These are phyloP conservation scores for Epinephelus awoara DNA, from an alignment of 2,797 vertebrate genomes.

Conservation along the genomic window DNA sequence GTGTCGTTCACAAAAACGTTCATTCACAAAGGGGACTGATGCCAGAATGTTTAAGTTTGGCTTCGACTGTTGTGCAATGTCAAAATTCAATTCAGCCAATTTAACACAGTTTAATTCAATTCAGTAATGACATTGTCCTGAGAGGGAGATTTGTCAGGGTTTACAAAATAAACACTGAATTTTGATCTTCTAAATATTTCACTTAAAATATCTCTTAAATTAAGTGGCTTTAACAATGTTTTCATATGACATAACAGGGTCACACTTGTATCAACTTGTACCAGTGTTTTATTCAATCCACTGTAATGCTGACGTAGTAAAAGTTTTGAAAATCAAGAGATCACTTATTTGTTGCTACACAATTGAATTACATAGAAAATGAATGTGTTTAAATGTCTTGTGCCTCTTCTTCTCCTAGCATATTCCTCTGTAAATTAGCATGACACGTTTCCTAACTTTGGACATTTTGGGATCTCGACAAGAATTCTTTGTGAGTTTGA, in stretches of 20 bases:
- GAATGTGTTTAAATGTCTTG: background rate
- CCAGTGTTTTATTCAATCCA: background rate
- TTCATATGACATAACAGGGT: background rate
- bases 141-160: constrained; percentile 12
- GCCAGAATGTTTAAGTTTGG: constrained; percentile 12
- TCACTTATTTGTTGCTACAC: background rate
- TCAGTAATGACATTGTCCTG: constrained; percentile 6
- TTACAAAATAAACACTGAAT: constrained; percentile 26
- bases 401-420: background rate
- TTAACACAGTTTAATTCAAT: constrained; percentile 8
- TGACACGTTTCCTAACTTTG: background rate
- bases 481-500: constrained; percentile 2
- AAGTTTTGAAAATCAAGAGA: background rate
- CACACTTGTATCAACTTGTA: background rate
- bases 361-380: background rate
- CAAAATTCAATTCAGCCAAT: constrained; percentile 14
- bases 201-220: background rate
- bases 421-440: too few species aligned
- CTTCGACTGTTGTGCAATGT: constrained; percentile 1
- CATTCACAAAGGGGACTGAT: background rate
- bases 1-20: constrained; percentile 31
- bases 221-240: background rate
- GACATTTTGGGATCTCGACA: background rate
- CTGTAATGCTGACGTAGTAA: background rate
- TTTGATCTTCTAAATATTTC: background rate